phyloP scores from a whole-genome alignment of 2,888 invertebrate genomes.

The Axea sp. region DNA sequence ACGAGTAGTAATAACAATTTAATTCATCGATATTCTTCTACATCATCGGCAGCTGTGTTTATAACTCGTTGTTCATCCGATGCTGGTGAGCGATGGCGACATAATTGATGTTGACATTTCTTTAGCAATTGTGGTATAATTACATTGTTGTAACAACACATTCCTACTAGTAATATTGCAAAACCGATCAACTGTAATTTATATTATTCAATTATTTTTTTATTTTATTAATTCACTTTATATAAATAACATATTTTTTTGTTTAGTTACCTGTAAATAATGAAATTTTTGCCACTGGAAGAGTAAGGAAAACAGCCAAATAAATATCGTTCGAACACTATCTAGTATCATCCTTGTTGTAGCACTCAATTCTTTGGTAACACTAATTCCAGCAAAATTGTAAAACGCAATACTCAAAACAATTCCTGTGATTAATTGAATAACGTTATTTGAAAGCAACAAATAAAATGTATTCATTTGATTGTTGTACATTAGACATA shows the following conservation, averaged over 20 bases:
- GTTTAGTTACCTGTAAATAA: conserved; percentile 86
- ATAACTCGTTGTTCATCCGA: conserved; percentile 71
- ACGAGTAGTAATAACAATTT: too few relatives aligned
- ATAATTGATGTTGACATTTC: conserved; percentile 63
- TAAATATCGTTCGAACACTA: conserved; percentile 45
- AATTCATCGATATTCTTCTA: conserved; percentile 64
- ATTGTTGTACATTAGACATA: too few relatives aligned
- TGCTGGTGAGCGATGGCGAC: conserved; percentile 69
- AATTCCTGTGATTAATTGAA: conserved; percentile 82
- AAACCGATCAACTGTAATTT: conserved; percentile 86
- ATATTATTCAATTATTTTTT: conserved; percentile 3
- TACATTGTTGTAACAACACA: conserved; percentile 89
- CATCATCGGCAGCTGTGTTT: conserved; percentile 73
- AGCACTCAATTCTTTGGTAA: conserved; percentile 96
- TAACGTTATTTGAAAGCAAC: too few relatives aligned
- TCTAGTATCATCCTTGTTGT: conserved; percentile 92
- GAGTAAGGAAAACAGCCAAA: conserved; percentile 77
- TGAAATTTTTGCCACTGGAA: conserved; percentile 90
- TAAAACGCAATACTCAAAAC: conserved; percentile 94
- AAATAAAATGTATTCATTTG: too few relatives aligned
- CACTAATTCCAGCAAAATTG: conserved; percentile 94
- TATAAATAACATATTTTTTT: too few relatives aligned
- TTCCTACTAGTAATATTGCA: conserved; percentile 87
- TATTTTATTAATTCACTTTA: conserved; percentile 5
- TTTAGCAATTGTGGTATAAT: conserved; percentile 76